Evolutionary conservation across 2,888 invertebrate species (phyloP).

Genomic region (Calliphora vomitoria): DNA sequence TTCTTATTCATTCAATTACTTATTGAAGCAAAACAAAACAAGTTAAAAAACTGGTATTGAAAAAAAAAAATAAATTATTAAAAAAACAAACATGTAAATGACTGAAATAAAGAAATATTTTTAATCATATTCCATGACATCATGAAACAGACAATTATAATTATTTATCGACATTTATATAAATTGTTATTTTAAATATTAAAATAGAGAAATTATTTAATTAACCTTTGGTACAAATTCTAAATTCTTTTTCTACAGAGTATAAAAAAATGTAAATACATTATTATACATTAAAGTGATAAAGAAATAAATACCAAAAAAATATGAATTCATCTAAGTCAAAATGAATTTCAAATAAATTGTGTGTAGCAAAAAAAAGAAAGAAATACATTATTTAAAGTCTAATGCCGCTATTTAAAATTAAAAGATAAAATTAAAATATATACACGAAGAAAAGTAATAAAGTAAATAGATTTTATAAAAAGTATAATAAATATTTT

Average conservation of each 20-base stretch:
- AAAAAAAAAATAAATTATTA: slow-evolving; percentile 16
- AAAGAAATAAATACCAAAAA: slow-evolving; percentile 40
- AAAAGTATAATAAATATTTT: slow-evolving; percentile 10
- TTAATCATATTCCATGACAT: slow-evolving; percentile 63
- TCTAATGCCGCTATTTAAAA: background rate
- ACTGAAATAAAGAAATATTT: slow-evolving; percentile 49
- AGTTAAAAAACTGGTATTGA: slow-evolving; percentile 30
- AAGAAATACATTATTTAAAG: background rate
- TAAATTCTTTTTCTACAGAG: no score
- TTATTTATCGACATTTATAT: slow-evolving; percentile 43
- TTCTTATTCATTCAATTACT: slow-evolving; percentile 3
- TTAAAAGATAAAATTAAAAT: background rate
- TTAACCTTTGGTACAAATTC: slow-evolving; percentile 34
- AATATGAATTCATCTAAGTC: slow-evolving; percentile 7
- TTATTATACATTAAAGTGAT: background rate
- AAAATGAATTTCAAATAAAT: slow-evolving; percentile 18
- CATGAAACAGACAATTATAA: slow-evolving; percentile 45
- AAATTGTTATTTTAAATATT: slow-evolving; percentile 15
- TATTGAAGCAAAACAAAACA: slow-evolving; percentile 51
- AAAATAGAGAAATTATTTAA: slow-evolving; percentile 45
- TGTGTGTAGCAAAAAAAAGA: background rate
- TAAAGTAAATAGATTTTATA: slow-evolving; percentile 6
- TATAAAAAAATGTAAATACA: slow-evolving; percentile 6
- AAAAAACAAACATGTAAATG: slow-evolving; percentile 47
- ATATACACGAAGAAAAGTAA: background rate